Base-by-base conservation (phyloP, 2,113 vertebrate species). In the Silurus glanis region DNA sequence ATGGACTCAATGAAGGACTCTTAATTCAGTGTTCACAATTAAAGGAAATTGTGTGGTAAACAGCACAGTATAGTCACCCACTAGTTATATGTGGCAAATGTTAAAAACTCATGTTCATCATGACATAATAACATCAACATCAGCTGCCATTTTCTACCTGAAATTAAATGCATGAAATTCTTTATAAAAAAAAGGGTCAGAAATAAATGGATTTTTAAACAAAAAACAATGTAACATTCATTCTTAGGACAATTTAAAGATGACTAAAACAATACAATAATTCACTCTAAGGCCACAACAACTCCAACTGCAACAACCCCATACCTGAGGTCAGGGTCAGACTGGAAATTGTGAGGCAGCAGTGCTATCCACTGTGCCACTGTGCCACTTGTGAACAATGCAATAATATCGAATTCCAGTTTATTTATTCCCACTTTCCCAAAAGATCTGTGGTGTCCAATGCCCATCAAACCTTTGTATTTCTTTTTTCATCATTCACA, bases 1-100 rank as follows among this genome's bases (percentile, higher is more conserved):
- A 2, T 61, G 84, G 89, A 28, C 56, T 75, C 3, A 5, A 64
- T 72, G 58, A 56, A 85, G 55, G 25, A 28, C 64, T 72, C 47
- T 45, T 79, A 79, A 37, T 79, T 25, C 75, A 58, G 14, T 56
- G 28, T 28, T 28, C n/a, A 17, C 3, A 19, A 58, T 79, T 4
- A 79, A 56, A 56, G 53, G 17, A 56, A 55, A 28, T 56, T 79
- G n/a, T 79, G 53, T 16, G 13, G 51, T 17, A 56, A 55, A 78
- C 37, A 74, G 23, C 49, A 25, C 47, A 75, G 2, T 76, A 25
- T 6, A 53, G 10, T 75, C 49, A 53, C 5, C 47, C 19, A 62
- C 8, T 21, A 47, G 17, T 72, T 72, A 37, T 45, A 53, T 12
- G 19, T 13, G 14, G 21, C 53, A 76, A 53, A 53, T 53, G 8